Base-by-base conservation (phyloP, 2,797 vertebrate species). In the Enteromius thamalakanensis region DNA sequence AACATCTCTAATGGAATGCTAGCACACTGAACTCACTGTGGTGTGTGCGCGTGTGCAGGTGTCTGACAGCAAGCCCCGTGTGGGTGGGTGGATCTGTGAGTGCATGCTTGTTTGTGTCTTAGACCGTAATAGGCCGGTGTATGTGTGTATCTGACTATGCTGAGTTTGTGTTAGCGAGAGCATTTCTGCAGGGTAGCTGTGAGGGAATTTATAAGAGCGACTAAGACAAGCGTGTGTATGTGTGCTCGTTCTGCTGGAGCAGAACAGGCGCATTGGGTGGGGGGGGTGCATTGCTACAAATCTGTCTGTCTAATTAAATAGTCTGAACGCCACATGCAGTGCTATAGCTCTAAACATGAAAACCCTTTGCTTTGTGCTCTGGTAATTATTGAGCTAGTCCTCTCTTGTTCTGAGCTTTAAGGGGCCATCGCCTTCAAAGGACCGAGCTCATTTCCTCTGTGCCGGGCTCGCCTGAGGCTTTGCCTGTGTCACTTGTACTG, bases 341-440 rank as follows among this genome's bases (percentile, higher is more conserved):
- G 79, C 51, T 49, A 40, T 74, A 26, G 80, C 80, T 75, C 69
- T 74, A 65, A 78, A 81, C 65, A 70, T 76, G 82, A 78, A 78
- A 65, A 68, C 80, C 23, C 78, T 87, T 84, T 12, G 55, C 70
- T 65, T 69, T 86, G 80, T 70, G 77, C 67, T 80, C 65, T 69
- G 62, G 75, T 90, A 84, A 89, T 89, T 88, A 87, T 85, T 67
- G 55, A 84, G 85, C 76, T 71, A 76, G 86, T 87, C 62, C 67
- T 83, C 84, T 86, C 62, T 83, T 84, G 80, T 83, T 84, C 81
- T 77, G 84, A 84, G 86, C 64, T 67, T 76, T 68, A 83, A 67
- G 79, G 45, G 79, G 80, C 78, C 42, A 81, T 68, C 21, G 79
- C 83, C 83, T 87, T 85, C 79, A 88, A 90, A 69, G 84, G 58